These are phyloP conservation scores for Thomomys bottae DNA, from an alignment of 2,113 vertebrate species.

Conservation along the genomic window DNA sequence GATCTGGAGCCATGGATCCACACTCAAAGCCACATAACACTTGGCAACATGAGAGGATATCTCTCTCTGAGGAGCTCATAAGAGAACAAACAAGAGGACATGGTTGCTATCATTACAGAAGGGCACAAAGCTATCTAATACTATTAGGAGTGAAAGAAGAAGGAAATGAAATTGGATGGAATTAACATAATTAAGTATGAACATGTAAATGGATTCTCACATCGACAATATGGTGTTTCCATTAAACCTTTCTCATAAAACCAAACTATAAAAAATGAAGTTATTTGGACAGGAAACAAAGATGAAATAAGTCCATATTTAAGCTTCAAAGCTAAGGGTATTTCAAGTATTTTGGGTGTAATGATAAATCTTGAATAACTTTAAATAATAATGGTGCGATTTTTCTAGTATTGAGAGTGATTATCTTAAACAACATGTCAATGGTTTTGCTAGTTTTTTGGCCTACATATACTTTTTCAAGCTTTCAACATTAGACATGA, in stretches of 20 bases:
- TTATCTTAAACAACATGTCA: not conserved
- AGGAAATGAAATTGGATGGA: not conserved
- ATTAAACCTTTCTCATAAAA: not conserved
- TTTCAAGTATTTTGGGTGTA: not conserved
- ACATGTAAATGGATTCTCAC: not conserved
- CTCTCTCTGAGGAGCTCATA: not conserved
- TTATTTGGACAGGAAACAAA: not conserved
- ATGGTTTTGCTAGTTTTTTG: slow-evolving; percentile 18
- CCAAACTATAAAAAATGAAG: not conserved
- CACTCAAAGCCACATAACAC: fast-evolving
- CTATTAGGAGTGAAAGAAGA: not conserved
- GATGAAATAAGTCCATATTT: not conserved
- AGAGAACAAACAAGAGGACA: not conserved
- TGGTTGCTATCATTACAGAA: not conserved
- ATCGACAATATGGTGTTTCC: not conserved
- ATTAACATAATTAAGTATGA: no score
- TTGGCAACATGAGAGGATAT: not conserved
- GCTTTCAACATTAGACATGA: not conserved
- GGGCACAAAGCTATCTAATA: not conserved
- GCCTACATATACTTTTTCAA: not conserved
- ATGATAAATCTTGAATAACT: not conserved
- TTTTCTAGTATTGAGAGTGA: not conserved
- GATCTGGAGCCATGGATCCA: not conserved
- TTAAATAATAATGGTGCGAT: not conserved
- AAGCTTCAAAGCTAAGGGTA: not conserved